Conservation (phyloP, 2,797 vertebrate species). For the Myiotriccus ornatus region DNA sequence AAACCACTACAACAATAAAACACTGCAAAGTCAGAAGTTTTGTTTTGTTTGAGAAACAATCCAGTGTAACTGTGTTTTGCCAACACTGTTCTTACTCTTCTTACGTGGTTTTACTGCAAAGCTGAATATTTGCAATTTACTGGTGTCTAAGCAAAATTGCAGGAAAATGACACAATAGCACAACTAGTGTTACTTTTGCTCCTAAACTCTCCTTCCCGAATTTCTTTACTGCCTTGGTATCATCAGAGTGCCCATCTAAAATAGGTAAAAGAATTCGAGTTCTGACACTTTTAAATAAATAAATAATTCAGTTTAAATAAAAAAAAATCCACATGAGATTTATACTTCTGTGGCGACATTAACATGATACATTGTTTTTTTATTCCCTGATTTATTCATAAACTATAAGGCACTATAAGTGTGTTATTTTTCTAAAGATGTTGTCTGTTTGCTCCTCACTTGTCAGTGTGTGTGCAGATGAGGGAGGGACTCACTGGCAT, state of each 20-base stretch:
- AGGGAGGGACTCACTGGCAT: neutral
- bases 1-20: neutral
- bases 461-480: rapidly evolving
- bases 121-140: neutral
- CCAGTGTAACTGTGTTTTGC: neutral
- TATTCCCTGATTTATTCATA: neutral
- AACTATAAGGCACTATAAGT: neutral
- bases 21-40: neutral
- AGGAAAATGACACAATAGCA: neutral
- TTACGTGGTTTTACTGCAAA: neutral
- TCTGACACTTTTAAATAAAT: neutral
- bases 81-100: neutral
- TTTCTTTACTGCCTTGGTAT: neutral
- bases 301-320: neutral
- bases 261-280: neutral
- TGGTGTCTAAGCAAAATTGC: neutral
- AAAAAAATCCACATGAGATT: neutral
- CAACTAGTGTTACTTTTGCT: neutral
- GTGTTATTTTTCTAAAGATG: neutral
- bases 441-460: neutral
- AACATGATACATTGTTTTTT: neutral
- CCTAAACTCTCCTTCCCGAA: neutral
- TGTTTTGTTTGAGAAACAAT: neutral
- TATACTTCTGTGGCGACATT: neutral
- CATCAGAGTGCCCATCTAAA: neutral